These are phyloP conservation scores for Fistularia tabacaria DNA, from an alignment of 2,797 vertebrate species.

Conservation along the genomic window DNA sequence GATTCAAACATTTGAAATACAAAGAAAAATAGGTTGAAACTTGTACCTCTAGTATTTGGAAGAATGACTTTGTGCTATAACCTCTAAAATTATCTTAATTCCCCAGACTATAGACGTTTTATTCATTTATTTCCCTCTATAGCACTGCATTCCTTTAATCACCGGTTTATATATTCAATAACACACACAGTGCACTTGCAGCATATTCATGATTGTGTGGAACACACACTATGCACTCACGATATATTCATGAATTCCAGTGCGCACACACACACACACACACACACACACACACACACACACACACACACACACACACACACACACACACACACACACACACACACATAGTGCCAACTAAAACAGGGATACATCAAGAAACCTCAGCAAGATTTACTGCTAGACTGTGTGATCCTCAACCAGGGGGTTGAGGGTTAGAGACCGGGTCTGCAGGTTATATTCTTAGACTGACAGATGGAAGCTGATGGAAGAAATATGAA, in stretches of 20 bases:
- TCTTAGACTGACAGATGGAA: conserved; percentile 20
- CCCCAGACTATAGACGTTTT: not conserved
- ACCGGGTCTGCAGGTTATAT: conserved; percentile 13
- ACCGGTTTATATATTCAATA: conserved; percentile 15
- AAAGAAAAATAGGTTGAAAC: too few species aligned
- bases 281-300: not conserved
- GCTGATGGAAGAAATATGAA: conserved; percentile 8
- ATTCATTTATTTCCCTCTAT: not conserved
- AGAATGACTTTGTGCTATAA: not conserved
- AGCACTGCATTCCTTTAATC: too few species aligned
- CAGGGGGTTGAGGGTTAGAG: conserved; percentile 6
- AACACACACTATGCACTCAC: too few species aligned
- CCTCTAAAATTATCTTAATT: not conserved
- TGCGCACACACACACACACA: not conserved
- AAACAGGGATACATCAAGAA: conserved; percentile 40
- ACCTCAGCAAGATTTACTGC: conserved; percentile 47
- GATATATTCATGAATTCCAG: not conserved
- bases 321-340: conserved; percentile 5
- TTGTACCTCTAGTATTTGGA: too few species aligned
- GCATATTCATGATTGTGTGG: too few species aligned
- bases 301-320: conserved; percentile 7
- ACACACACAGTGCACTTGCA: conserved; percentile 15
- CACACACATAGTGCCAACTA: conserved; percentile 22
- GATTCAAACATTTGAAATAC: too few species aligned
- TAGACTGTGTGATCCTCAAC: conserved; percentile 19